Percentiles rank a stretch among this genome's conserved stretches.
phyloP scores from a whole-genome alignment of 1,140 invertebrate genomes.

The Temnothorax curvispinosus region DNA sequence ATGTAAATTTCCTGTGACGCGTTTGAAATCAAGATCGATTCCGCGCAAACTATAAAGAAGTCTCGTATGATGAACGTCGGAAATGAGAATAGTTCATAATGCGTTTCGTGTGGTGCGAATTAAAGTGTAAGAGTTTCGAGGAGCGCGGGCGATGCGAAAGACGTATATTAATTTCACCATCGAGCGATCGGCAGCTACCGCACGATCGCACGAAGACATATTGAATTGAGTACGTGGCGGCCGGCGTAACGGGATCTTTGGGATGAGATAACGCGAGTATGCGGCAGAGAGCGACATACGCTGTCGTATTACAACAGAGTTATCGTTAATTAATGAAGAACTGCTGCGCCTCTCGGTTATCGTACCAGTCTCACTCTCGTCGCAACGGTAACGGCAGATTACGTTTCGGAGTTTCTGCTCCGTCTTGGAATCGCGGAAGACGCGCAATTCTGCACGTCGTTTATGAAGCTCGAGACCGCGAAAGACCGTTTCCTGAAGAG shows the following conservation, averaged over 20 bases:
- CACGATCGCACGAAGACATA: not conserved
- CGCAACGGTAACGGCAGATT: not conserved
- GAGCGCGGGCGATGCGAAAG: not conserved
- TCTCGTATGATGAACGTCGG: not conserved
- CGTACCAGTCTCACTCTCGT: not conserved
- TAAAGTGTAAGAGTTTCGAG: not conserved
- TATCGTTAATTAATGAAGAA: constrained; percentile 41
- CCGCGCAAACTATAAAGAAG: too few relatives aligned
- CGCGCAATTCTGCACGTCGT: not conserved
- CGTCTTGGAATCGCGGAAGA: not conserved
- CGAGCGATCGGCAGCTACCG: constrained; percentile 6
- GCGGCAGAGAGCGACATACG: constrained; percentile 19
- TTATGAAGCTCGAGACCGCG: not conserved
- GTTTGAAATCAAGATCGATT: constrained; percentile 42
- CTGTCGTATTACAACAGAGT: constrained; percentile 23
- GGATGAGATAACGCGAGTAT: constrained; percentile 29
- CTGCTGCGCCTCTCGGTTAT: not conserved
- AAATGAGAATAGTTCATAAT: not conserved
- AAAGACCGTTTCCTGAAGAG: not conserved
- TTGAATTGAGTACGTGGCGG: not conserved
- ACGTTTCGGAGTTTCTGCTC: too few relatives aligned
- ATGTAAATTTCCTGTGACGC: constrained; percentile 12
- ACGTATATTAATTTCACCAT: constrained; percentile 20
- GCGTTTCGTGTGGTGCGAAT: not conserved
- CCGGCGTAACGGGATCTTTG: constrained; percentile 30